Base-by-base conservation (phyloP, 2,888 invertebrate genomes). In the Callimorpha dominula region DNA sequence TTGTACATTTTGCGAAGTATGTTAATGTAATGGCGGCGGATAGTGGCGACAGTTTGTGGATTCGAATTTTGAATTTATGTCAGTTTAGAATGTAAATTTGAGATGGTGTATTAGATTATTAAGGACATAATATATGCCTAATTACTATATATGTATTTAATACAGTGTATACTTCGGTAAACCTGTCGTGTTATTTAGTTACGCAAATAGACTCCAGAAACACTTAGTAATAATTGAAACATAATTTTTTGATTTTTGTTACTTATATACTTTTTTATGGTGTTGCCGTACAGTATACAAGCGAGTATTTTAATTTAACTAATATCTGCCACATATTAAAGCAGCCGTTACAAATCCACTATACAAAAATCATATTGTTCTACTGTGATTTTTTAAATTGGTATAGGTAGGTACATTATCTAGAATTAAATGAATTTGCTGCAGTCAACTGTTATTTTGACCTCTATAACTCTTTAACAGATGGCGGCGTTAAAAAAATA, bases 1-100 rank as follows among this genome's bases (percentile, higher is more conserved):
- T 74, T 74, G 63, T 60, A 68, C 54, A 71, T 60, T 65, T 49
- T 68, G 54, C 62, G 49, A 71, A 50, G 62, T 71, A 74, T 57
- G 68, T 68, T 74, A 65, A 54, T 46, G 64, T 46, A 31, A 66
- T 74, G 71, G 68, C 52, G 46, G 9, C 74, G 64, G 65, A 60
- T 57, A 40, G 57, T 49, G 63, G 63, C 54, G 31, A 68, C 60
- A 71, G 67, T 64, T 68, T 68, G 67, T 65, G 67, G 57, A 71
- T 71, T 66, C 50, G 40, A 50, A 71, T 68, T 71, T 57, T 40
- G 46, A 71, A 70, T 74, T 70, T 70, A 69, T 69, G 49, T n/a
- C 64, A 65, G 65, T 43, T 67, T 71, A 20, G 40, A 43, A 43
- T 66, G 7, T n/a, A 14, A 57, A 52, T 67, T 67, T 4, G 15